Evolutionary conservation across 2,888 invertebrate genomes (phyloP).

Genomic region (Nomada hirtipes): DNA sequence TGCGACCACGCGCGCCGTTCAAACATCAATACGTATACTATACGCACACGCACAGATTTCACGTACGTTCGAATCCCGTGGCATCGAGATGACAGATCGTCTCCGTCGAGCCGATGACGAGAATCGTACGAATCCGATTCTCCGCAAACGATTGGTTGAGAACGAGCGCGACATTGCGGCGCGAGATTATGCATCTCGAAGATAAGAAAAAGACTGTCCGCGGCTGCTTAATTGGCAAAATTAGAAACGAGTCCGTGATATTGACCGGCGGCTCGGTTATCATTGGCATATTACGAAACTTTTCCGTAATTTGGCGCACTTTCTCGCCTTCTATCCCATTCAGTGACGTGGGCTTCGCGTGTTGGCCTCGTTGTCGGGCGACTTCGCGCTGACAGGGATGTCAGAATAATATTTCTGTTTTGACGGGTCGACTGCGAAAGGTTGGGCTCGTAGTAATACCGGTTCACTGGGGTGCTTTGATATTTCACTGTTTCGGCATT

Average conservation of each 20-base stretch:
- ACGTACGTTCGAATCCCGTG: conserved; percentile 25
- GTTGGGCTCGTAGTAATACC: too few relatives aligned
- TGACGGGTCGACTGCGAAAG: too few relatives aligned
- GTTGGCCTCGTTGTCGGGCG: neutral
- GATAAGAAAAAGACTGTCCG: conserved; percentile 52
- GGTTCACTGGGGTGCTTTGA: too few relatives aligned
- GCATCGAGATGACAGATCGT: conserved; percentile 25
- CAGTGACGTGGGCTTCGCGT: neutral
- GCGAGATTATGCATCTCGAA: conserved; percentile 29
- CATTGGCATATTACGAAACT: conserved; percentile 46
- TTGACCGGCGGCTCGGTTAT: conserved; percentile 47
- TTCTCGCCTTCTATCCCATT: neutral
- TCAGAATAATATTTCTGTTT: too few relatives aligned
- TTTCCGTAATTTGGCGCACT: conserved; percentile 35
- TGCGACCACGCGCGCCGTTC: neutral
- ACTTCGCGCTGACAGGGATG: too few relatives aligned
- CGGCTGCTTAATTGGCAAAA: conserved; percentile 53
- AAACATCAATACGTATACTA: neutral
- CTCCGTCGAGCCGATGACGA: conserved; percentile 2
- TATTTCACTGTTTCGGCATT: too few relatives aligned
- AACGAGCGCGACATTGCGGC: neutral
- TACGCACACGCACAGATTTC: too few relatives aligned
- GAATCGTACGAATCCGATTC: conserved; percentile 22
- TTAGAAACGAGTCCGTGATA: conserved; percentile 46
- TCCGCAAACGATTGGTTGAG: conserved; percentile 21